Conservation (phyloP, 2,113 vertebrate species). For the Alexandromys fortis region DNA sequence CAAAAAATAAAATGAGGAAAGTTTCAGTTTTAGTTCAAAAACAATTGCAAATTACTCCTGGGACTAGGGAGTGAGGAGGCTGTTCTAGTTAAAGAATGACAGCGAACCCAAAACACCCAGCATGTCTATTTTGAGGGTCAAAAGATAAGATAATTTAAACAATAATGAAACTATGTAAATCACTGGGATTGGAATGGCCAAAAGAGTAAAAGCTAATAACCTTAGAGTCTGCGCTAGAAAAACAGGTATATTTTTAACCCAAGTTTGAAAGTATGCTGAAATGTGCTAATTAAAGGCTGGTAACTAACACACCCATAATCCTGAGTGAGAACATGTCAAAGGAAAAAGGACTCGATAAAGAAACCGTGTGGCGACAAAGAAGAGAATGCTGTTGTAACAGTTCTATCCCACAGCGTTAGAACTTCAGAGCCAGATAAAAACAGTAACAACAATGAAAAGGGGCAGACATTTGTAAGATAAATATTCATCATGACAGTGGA, state of each 20-base stretch:
- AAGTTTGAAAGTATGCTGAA: background rate
- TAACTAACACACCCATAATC: background rate
- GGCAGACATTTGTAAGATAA: background rate
- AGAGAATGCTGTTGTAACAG: background rate
- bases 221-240: background rate
- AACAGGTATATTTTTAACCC: background rate
- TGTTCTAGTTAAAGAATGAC: background rate
- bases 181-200: background rate
- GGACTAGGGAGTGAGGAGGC: rapidly evolving
- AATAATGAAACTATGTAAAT: background rate
- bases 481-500: background rate
- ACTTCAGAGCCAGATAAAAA: background rate
- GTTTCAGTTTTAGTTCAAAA: background rate
- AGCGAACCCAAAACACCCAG: background rate
- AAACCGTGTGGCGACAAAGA: background rate
- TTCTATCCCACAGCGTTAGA: background rate
- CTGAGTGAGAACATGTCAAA: background rate
- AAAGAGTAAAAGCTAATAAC: background rate
- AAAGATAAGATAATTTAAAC: background rate
- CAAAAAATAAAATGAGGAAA: background rate
- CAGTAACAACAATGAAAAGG: background rate
- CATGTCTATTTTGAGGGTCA: background rate
- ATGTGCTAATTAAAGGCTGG: background rate
- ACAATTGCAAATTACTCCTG: background rate
- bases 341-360: background rate